Percentiles rank a stretch among this genome's conserved stretches.
These are phyloP conservation scores for Puma concolor DNA, from an alignment of 2,113 vertebrate genomes.

Conservation along the genomic window DNA sequence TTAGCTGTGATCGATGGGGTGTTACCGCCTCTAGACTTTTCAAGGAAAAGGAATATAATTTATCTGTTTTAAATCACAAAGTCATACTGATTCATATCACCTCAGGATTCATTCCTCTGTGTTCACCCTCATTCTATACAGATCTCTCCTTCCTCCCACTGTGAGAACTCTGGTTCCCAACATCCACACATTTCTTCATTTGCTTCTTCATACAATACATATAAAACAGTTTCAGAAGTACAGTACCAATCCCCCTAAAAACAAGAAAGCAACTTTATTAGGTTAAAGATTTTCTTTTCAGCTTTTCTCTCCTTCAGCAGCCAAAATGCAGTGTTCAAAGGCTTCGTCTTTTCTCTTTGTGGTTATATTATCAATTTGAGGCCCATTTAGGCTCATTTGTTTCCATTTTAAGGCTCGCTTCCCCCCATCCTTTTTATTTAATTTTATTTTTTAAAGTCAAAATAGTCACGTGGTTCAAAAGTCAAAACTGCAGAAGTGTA, in stretches of 20 bases:
- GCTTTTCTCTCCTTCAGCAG: background rate
- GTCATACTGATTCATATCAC: background rate
- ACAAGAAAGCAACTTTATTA: background rate
- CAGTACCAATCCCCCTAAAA: background rate
- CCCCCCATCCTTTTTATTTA: background rate
- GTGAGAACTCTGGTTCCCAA: background rate
- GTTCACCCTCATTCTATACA: background rate
- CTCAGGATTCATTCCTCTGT: background rate
- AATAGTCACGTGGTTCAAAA: background rate
- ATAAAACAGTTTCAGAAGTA: background rate
- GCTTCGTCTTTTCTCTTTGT: background rate
- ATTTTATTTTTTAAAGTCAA: constrained; percentile 11
- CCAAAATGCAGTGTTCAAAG: background rate
- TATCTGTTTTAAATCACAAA: constrained; percentile 3
- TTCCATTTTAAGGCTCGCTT: background rate
- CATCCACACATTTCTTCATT: background rate
- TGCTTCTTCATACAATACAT: background rate
- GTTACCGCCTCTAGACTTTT: background rate
- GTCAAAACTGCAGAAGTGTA: background rate
- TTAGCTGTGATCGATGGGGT: background rate
- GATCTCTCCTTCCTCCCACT: background rate
- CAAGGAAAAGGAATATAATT: background rate
- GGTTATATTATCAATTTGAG: background rate
- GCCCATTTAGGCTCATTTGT: background rate
- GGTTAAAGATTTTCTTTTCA: background rate